phyloP scores from a whole-genome alignment of 2,797 vertebrate species.

The Eulemur rubriventer region DNA sequence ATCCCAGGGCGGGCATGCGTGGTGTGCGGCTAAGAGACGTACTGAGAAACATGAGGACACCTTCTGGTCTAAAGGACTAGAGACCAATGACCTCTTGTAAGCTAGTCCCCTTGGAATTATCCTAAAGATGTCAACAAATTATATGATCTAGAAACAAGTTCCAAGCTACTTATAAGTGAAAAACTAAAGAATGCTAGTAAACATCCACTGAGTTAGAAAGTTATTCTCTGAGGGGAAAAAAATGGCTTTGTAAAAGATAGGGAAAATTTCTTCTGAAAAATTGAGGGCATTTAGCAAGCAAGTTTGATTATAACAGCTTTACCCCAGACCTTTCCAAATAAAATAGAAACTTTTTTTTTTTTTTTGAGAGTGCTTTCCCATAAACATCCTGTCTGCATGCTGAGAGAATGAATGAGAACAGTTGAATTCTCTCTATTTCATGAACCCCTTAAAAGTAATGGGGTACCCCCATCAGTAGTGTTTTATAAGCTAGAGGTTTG shows the following conservation, averaged over 20 bases:
- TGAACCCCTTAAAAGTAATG: constrained; percentile 49
- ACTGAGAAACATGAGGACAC: not conserved
- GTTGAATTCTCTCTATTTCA: constrained; percentile 37
- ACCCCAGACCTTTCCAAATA: not conserved
- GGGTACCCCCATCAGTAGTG: not conserved
- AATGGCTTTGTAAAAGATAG: constrained; percentile 11
- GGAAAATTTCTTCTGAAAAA: constrained; percentile 29
- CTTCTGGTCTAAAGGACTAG: not conserved
- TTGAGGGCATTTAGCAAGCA: constrained; percentile 25
- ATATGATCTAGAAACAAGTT: constrained; percentile 24
- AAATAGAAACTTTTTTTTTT: not conserved
- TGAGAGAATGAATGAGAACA: constrained; percentile 26
- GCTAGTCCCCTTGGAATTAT: not conserved
- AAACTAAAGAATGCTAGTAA: constrained; percentile 31
- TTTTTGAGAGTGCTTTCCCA: constrained; percentile 1
- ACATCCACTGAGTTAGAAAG: constrained; percentile 24
- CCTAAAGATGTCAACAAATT: not conserved
- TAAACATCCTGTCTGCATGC: constrained; percentile 38
- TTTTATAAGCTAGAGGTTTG: constrained; percentile 47
- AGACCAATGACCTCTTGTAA: not conserved
- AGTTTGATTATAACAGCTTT: constrained; percentile 36
- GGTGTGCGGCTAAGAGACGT: not conserved
- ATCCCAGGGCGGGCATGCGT: too few relatives aligned
- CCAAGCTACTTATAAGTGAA: not conserved
- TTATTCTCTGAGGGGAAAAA: not conserved